A percentile compares a stretch with the other conserved stretches of the same genome.
These are phyloP conservation scores for Saturnia japonica DNA, from an alignment of 2,888 invertebrate species.

Conservation along the genomic window DNA sequence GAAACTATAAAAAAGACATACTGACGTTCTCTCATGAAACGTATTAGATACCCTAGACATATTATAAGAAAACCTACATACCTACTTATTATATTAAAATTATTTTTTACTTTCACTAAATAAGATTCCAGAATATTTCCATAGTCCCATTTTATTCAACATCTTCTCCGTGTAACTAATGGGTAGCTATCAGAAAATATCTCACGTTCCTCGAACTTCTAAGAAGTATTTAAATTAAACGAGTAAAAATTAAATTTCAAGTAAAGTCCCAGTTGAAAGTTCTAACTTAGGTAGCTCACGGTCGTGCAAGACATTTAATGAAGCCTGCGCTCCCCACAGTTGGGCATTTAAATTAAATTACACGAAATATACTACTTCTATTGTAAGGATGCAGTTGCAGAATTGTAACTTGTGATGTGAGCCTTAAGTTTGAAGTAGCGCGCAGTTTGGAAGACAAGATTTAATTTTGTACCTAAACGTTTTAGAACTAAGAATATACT, in stretches of 20 bases:
- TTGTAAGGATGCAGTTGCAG: constrained; percentile 40
- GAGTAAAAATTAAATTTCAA: constrained; percentile 19
- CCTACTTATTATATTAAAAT: not conserved
- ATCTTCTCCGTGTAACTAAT: not conserved
- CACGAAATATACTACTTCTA: constrained; percentile 35
- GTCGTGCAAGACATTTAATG: constrained; percentile 32
- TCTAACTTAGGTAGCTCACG: constrained; percentile 18
- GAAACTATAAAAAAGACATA: too few relatives aligned
- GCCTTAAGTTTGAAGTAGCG: not conserved
- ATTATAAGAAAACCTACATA: not conserved
- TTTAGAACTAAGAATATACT: not conserved
- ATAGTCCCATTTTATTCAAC: not conserved
- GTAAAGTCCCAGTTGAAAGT: constrained; percentile 16
- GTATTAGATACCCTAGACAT: not conserved
- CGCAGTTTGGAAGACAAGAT: not conserved
- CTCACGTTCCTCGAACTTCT: constrained; percentile 4
- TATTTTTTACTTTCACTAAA: not conserved
- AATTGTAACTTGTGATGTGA: constrained; percentile 33
- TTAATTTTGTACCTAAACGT: not conserved
- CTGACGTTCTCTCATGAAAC: not conserved
- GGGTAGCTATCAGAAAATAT: constrained; percentile 1
- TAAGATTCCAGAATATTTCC: not conserved
- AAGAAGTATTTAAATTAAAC: constrained; percentile 16
- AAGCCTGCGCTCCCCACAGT: constrained; percentile 37
- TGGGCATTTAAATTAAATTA: constrained; percentile 50